These are phyloP conservation scores for Mactromeris polynyma DNA, from an alignment of 2,888 invertebrate species.

Conservation along the genomic window DNA sequence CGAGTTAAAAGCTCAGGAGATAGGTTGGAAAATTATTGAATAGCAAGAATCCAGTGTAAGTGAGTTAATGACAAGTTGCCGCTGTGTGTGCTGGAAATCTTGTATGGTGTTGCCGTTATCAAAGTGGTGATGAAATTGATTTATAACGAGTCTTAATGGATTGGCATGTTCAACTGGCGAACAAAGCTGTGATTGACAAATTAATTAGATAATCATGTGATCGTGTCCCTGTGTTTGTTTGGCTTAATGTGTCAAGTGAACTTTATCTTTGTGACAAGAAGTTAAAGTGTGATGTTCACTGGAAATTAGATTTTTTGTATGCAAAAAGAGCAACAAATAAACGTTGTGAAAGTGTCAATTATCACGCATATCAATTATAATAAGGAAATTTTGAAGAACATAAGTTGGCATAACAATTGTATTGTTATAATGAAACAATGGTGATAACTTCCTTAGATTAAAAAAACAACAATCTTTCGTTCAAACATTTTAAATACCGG, in stretches of 20 bases:
- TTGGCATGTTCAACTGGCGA: not conserved
- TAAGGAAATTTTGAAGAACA: not conserved
- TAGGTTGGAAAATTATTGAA: not conserved
- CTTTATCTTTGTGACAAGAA: not conserved
- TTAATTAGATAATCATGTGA: constrained; percentile 5
- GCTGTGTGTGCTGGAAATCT: not conserved
- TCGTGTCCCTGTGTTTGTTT: not conserved
- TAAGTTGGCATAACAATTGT: not conserved
- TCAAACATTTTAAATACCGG: not conserved
- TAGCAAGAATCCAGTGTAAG: not conserved
- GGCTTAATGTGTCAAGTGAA: not conserved
- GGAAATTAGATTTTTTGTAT: not conserved
- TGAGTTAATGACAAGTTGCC: not conserved
- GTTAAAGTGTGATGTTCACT: not conserved
- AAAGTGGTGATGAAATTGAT: too few relatives aligned
- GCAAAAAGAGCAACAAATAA: not conserved
- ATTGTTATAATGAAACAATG: not conserved
- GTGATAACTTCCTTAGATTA: not conserved
- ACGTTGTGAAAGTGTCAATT: not conserved
- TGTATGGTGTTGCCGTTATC: not conserved
- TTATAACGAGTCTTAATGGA: not conserved
- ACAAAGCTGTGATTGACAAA: not conserved
- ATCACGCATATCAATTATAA: not conserved
- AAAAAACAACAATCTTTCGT: not conserved
- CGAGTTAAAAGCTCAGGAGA: not conserved